Conservation (phyloP, 2,888 invertebrate genomes). For the Anarsia innoxiella region DNA sequence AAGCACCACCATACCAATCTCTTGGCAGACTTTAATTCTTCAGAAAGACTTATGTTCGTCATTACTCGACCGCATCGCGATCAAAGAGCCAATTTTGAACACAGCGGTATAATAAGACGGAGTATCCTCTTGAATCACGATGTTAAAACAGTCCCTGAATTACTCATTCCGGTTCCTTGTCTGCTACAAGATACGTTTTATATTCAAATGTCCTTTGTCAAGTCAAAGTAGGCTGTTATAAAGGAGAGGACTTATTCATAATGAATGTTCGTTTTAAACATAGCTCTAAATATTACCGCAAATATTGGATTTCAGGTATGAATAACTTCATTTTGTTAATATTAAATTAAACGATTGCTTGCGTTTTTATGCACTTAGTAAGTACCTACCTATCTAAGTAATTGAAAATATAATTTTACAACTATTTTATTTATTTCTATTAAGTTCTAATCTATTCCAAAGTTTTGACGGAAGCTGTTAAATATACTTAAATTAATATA, state of each 20-base stretch:
- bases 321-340: neutral
- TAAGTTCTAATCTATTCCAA: too few species aligned
- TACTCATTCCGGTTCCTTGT: constrained; percentile 28
- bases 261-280: too few species aligned
- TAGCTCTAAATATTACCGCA: constrained; percentile 19
- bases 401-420: too few species aligned
- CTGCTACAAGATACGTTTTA: constrained; percentile 26
- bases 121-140: constrained; percentile 24
- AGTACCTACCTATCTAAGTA: too few species aligned
- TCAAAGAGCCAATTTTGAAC: neutral
- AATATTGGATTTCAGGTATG: constrained; percentile 17
- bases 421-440: too few species aligned
- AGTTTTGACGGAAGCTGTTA: too few species aligned
- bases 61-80: neutral
- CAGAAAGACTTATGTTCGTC: neutral
- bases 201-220: constrained; percentile 29
- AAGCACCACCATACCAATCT: too few species aligned
- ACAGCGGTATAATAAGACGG: neutral
- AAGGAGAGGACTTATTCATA: neutral
- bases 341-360: constrained; percentile 5
- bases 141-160: constrained; percentile 26
- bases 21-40: too few species aligned
- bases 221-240: constrained; percentile 9
- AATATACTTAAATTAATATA: too few species aligned
- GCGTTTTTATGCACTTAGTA: too few species aligned